Evolutionary conservation across 2,113 vertebrate genomes (phyloP), one percentile per base, ranked within the genome.

Genomic region (Brachionichthys hirsutus): DNA sequence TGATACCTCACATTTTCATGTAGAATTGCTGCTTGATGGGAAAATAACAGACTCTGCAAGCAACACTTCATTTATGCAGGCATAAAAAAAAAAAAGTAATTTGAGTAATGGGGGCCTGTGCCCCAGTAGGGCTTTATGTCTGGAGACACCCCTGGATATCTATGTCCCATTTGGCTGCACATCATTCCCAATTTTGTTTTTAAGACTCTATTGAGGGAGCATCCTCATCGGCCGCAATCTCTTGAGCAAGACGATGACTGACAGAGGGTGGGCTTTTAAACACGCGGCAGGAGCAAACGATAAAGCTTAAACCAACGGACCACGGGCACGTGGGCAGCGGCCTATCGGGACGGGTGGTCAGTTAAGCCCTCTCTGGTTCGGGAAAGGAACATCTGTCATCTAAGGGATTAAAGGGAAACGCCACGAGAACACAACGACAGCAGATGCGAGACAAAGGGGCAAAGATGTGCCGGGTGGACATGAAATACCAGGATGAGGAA

Each of bases 381-480:
- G 55, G 81, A 66, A 67, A 58, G 56, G 43, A 83, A 83, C 85
- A 88, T 88, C 85, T 87, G 85, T 54, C 70, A 46, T 83, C 36
- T 54, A 55, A 48, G 30, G 80, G 88, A 88, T 90, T 88, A 87
- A 77, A 68, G 61, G 22, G 2, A 0, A 3, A 16, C n/a, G 53
- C 15, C 22, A 57, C 9, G 14, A 48, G 19, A 42, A 38, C 62
- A 41, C 22, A 41, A 49, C 10, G n/a, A 45, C 35, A 63, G 49
- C 15, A 30, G 30, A 48, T n/a, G n/a, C n/a, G n/a, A n/a, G n/a
- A n/a, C n/a, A n/a, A n/a, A n/a, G n/a, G n/a, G n/a, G n/a, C 34
- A 30, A 30, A 30, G 24, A 30, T 30, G 24, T 30, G 24, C 6
- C 30, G 22, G 56, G 49, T 34, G 43, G 18, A 34, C 51, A 58